Evolutionary conservation across 2,888 invertebrate species (phyloP).

Genomic region (Cenopis cana): DNA sequence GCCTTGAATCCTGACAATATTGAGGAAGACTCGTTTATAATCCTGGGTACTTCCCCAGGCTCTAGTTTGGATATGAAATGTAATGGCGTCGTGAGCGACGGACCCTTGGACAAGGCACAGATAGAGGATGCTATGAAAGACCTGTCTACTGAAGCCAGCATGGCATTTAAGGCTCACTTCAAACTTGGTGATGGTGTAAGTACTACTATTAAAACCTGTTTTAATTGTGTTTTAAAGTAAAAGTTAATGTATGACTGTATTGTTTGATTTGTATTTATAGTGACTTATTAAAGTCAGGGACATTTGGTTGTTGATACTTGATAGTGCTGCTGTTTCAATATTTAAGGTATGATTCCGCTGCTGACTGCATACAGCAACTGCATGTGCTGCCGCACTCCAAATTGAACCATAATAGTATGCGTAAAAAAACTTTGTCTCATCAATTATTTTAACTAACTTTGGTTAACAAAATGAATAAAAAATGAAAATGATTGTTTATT

Average conservation of each 20-base stretch:
- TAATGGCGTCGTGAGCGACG: conserved; percentile 57
- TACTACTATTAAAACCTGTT: conserved; percentile 46
- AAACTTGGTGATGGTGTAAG: conserved; percentile 74
- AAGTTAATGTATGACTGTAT: conserved; percentile 2
- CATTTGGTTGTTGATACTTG: neutral
- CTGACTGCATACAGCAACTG: no score
- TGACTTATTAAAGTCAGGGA: neutral
- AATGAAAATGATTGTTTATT: no score
- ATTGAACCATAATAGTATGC: no score
- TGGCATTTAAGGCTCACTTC: conserved; percentile 77
- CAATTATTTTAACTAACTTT: no score
- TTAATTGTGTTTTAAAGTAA: no score
- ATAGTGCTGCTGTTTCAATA: neutral
- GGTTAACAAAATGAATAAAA: no score
- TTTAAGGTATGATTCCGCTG: no score
- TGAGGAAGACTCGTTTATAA: conserved; percentile 80
- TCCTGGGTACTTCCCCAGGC: conserved; percentile 76
- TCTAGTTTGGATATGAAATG: conserved; percentile 70
- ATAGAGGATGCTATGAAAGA: conserved; percentile 77
- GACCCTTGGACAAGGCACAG: conserved; percentile 59
- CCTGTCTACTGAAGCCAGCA: conserved; percentile 67
- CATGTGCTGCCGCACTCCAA: no score
- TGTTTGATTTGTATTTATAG: neutral
- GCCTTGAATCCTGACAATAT: conserved; percentile 59
- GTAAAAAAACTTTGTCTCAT: no score